Percentiles rank a stretch among this genome's conserved stretches.
Evolutionary conservation across 2,797 vertebrate genomes (phyloP).

Genomic region (Heterohyrax brucei): DNA sequence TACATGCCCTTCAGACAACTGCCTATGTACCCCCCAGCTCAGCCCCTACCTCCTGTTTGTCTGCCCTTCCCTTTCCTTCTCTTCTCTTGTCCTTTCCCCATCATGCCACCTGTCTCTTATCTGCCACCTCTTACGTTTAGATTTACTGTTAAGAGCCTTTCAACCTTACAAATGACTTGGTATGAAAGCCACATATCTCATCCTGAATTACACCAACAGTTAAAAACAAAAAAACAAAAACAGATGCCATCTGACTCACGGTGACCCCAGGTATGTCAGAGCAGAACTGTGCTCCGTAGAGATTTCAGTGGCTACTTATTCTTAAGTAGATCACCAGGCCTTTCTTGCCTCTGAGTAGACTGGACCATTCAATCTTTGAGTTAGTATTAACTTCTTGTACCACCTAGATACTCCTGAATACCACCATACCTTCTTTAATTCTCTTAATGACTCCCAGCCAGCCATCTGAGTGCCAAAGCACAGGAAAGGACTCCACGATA

Average conservation of each 20-base stretch:
- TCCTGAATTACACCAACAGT: background rate
- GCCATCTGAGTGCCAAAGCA: background rate
- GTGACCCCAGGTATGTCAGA: background rate
- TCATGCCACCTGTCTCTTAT: background rate
- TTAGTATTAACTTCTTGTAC: background rate
- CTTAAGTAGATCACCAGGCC: too few relatives aligned
- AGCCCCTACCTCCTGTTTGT: background rate
- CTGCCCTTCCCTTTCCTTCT: background rate
- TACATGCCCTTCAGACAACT: background rate
- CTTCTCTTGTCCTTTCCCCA: too few relatives aligned
- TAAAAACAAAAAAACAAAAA: background rate
- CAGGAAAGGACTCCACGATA: slow-evolving; percentile 11
- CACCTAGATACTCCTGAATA: background rate
- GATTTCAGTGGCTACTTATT: too few relatives aligned
- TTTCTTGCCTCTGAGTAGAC: background rate
- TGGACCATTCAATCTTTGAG: background rate
- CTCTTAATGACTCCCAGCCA: slow-evolving; percentile 40
- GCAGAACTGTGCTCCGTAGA: background rate
- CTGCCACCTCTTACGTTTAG: background rate
- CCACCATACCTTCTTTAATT: background rate
- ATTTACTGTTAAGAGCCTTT: background rate
- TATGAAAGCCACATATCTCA: background rate
- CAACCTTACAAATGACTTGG: background rate
- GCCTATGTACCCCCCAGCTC: background rate
- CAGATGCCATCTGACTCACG: background rate